Percentiles rank a stretch among this genome's conserved stretches.
phyloP scores from a whole-genome alignment of 2,888 invertebrate genomes.

The Volucella inflata region DNA sequence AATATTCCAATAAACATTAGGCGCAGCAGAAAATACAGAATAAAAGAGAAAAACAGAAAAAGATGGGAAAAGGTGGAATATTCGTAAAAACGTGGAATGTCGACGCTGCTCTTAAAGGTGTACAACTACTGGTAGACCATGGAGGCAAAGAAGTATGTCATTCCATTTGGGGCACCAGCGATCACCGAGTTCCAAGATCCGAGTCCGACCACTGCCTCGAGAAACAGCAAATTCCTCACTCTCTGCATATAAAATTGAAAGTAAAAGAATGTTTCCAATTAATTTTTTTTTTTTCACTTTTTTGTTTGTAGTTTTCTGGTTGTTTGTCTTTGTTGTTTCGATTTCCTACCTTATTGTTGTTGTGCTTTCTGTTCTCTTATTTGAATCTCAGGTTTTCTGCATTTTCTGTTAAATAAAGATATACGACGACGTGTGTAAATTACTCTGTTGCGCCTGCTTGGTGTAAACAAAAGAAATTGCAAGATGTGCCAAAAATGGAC shows the following conservation, averaged over 20 bases:
- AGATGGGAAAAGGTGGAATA: constrained; percentile 21
- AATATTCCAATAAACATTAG: not conserved
- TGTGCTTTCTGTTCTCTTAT: not conserved
- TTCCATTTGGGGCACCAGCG: constrained; percentile 49
- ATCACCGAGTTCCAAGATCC: constrained; percentile 2
- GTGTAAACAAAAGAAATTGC: constrained; percentile 46
- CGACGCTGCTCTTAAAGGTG: constrained; percentile 49
- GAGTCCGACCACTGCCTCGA: not conserved
- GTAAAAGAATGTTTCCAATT: constrained; percentile 50
- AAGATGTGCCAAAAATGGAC: constrained; percentile 10
- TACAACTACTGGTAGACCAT: not conserved
- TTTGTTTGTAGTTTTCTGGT: not conserved
- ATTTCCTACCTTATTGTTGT: not conserved
- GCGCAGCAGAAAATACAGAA: not conserved
- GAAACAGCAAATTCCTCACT: constrained; percentile 32
- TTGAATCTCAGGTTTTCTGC: constrained; percentile 21
- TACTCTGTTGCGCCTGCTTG: constrained; percentile 4
- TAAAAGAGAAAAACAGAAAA: constrained; percentile 26
- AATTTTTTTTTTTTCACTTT: constrained; percentile 19
- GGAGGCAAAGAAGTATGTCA: constrained; percentile 58
- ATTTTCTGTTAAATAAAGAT: not conserved
- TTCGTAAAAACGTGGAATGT: constrained; percentile 56
- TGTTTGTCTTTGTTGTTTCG: constrained; percentile 4
- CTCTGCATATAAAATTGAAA: constrained; percentile 61
- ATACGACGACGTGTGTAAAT: constrained; percentile 2